phyloP scores from a whole-genome alignment of 2,888 invertebrate genomes.

The Scotopteryx bipunctaria region DNA sequence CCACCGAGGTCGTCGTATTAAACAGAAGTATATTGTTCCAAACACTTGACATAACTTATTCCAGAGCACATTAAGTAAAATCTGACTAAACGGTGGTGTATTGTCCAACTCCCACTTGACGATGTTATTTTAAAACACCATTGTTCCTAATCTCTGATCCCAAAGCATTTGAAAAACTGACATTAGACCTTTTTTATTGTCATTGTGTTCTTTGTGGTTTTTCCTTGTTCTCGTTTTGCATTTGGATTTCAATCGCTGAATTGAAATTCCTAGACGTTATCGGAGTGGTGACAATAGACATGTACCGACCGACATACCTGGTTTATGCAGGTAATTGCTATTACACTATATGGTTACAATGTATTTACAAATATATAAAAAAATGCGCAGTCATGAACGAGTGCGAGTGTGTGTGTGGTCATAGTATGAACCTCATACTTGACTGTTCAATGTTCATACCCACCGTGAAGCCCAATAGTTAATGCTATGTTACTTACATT shows the following conservation, averaged over 20 bases:
- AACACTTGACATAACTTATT: neutral
- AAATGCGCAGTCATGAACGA: too few relatives aligned
- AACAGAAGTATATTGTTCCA: slow-evolving; percentile 1
- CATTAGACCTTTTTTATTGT: slow-evolving; percentile 29
- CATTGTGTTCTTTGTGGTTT: slow-evolving; percentile 15
- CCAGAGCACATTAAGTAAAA: neutral
- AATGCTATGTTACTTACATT: neutral
- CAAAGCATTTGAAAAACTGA: slow-evolving; percentile 22
- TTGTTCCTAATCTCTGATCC: slow-evolving; percentile 29
- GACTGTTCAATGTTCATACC: neutral
- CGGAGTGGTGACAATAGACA: neutral
- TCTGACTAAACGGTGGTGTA: neutral
- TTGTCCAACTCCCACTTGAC: slow-evolving; percentile 12
- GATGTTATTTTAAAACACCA: slow-evolving; percentile 12
- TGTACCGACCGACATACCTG: too few relatives aligned
- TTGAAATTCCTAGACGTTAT: slow-evolving; percentile 3
- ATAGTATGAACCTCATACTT: too few relatives aligned
- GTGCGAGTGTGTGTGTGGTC: too few relatives aligned
- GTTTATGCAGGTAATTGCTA: too few relatives aligned
- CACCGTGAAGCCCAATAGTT: too few relatives aligned
- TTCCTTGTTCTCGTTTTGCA: slow-evolving; percentile 17
- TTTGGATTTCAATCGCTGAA: slow-evolving; percentile 15
- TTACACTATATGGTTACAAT: too few relatives aligned
- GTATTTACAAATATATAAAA: too few relatives aligned
- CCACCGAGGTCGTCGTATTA: too few relatives aligned